Conservation (phyloP, 2,113 vertebrate genomes). For the Panthera uncia region DNA sequence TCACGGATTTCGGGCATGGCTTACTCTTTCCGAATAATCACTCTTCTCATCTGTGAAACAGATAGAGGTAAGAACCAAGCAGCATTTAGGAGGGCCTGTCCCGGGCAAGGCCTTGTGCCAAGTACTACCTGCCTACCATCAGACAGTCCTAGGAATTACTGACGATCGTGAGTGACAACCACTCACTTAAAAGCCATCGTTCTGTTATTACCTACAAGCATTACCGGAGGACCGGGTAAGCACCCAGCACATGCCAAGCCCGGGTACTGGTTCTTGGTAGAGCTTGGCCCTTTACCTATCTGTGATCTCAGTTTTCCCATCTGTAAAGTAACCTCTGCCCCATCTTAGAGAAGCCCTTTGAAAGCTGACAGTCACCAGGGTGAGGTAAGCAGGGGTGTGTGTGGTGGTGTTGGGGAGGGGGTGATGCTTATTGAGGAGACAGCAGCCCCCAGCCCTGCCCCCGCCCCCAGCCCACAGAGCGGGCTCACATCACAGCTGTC, state of each 20-base stretch:
- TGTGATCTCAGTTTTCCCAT: neutral
- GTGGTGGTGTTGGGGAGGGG: no score
- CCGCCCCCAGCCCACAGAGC: neutral
- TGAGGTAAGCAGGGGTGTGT: neutral
- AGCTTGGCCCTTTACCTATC: neutral
- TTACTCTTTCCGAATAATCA: neutral
- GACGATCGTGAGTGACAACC: accelerated
- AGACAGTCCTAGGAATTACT: neutral
- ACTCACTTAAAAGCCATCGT: neutral
- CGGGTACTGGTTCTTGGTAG: neutral
- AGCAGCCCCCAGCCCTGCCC: neutral
- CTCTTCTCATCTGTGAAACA: neutral
- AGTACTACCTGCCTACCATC: neutral
- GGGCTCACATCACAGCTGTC: neutral
- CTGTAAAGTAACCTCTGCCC: neutral
- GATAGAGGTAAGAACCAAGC: neutral
- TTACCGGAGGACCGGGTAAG: neutral
- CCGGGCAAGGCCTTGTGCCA: neutral
- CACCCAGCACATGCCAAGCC: no score
- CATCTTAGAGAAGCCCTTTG: neutral
- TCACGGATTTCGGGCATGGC: neutral
- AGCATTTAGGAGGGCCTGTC: neutral
- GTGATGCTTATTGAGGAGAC: neutral
- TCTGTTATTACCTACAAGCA: neutral
- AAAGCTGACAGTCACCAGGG: neutral